These are phyloP conservation scores for Tachuris rubrigastra DNA, from an alignment of 2,113 vertebrate genomes.

Conservation along the genomic window DNA sequence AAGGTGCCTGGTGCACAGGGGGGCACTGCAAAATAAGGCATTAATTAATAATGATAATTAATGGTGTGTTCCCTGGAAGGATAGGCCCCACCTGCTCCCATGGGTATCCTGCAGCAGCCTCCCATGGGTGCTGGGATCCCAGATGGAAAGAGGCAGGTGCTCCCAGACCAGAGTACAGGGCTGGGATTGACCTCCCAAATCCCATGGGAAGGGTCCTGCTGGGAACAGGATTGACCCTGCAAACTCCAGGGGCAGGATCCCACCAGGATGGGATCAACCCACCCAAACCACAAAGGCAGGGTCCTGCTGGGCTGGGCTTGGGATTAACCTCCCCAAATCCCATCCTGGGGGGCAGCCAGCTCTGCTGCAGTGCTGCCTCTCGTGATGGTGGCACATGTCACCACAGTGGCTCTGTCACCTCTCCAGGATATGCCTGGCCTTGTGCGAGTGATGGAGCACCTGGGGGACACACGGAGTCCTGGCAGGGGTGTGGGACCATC, in stretches of 20 bases:
- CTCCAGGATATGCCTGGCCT: neutral
- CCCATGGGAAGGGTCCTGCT: fast-evolving
- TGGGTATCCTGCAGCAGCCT: neutral
- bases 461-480: neutral
- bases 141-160: neutral
- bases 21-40: conserved; percentile 24
- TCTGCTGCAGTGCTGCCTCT: fast-evolving
- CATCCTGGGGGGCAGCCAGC: neutral
- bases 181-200: neutral
- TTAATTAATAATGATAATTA: conserved; percentile 42
- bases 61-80: neutral
- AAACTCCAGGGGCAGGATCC: neutral
- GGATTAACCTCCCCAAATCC: neutral
- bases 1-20: neutral
- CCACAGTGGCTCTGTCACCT: neutral
- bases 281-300: neutral
- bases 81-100: fast-evolving
- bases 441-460: neutral
- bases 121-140: fast-evolving
- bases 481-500: neutral
- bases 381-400: fast-evolving
- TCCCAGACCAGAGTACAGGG: neutral
- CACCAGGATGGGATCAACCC: neutral
- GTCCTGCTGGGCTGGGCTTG: neutral
- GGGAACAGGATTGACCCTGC: neutral